A percentile compares a stretch with the other conserved stretches of the same genome.
Conservation (phyloP, 2,888 invertebrate species). For the Amorpha juglandis region DNA sequence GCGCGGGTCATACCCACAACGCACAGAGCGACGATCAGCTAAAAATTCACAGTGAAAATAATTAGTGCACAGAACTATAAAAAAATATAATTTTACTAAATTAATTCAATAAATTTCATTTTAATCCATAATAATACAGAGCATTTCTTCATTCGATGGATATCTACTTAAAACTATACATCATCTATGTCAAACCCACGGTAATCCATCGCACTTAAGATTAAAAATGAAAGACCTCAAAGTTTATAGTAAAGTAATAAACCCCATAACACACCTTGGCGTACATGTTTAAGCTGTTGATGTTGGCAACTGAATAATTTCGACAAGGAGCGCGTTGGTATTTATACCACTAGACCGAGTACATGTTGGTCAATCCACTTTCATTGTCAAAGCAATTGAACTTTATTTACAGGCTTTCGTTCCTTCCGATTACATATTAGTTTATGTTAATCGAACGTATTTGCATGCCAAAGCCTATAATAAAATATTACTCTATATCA, state of each 20-base stretch:
- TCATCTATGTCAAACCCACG: no score
- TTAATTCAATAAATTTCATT: neutral
- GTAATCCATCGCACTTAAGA: neutral
- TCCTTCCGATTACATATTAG: neutral
- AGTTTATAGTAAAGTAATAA: conserved; percentile 24
- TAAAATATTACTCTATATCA: no score
- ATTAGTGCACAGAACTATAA: conserved; percentile 33
- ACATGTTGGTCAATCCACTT: conserved; percentile 70
- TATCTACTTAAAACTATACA: no score
- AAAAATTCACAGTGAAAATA: conserved; percentile 61
- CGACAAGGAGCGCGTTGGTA: conserved; percentile 69
- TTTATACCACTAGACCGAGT: conserved; percentile 71
- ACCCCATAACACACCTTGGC: conserved; percentile 70
- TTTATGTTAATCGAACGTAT: neutral
- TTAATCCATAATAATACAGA: neutral
- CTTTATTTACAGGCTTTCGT: conserved; percentile 1
- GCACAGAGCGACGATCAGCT: conserved; percentile 80
- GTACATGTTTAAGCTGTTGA: conserved; percentile 79
- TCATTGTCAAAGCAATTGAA: conserved; percentile 72
- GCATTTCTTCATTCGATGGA: no score
- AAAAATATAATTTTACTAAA: neutral
- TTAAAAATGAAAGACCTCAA: neutral
- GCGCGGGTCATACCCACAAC: conserved; percentile 85
- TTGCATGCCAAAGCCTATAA: no score
- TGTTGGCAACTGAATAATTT: conserved; percentile 83